Base-by-base conservation (phyloP, 2,113 vertebrate species). In the Raja brachyura region DNA sequence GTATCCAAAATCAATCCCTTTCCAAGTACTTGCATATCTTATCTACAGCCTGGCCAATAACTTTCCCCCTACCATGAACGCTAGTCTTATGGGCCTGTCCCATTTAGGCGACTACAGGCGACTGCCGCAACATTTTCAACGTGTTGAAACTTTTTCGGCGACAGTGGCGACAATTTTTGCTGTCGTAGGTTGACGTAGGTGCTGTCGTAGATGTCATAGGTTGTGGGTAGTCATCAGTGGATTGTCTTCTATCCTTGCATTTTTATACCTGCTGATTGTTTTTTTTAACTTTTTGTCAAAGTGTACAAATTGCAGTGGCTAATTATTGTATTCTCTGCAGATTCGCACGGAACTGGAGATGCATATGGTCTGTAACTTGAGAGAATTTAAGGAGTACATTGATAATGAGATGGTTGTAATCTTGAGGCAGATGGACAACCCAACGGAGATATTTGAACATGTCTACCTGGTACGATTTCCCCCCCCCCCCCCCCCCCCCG, bases 381-480 rank as follows among this genome's bases (percentile, higher is more conserved):
- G 98, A 88, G 98, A 99, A 95, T 99, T 99, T 94, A 99, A 99
- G 93, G 98, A 99, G 94, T 99, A 98, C 96, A 99, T 99, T 75
- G 99, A 99, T 95, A 99, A 99, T 9, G 98, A 99, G 94, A 99
- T 99, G 98, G 99, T 99, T 5, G 96, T 99, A 94, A 99, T 99
- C 95, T 97, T 99, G 79, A 98, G 99, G 79, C 99, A 99, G 95
- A 99, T 99, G 98, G 99, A 99, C 96, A 99, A 98, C 94, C 98
- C 98, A 93, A 99, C 98, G 0, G 97, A 99, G 94, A 99, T 99
- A 95, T 99, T 99, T 93, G 98, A 99, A 93, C 99, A 99, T 0
- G 98, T 99, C 83, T 99, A 97, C 86, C 96, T 99, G 98, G 99
- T 99, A 94, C 97, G 98, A 94, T n/a, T n/a, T n/a, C n/a, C n/a